Conservation (phyloP, 2,113 vertebrate species). For the Eulacestoma nigropectus region DNA sequence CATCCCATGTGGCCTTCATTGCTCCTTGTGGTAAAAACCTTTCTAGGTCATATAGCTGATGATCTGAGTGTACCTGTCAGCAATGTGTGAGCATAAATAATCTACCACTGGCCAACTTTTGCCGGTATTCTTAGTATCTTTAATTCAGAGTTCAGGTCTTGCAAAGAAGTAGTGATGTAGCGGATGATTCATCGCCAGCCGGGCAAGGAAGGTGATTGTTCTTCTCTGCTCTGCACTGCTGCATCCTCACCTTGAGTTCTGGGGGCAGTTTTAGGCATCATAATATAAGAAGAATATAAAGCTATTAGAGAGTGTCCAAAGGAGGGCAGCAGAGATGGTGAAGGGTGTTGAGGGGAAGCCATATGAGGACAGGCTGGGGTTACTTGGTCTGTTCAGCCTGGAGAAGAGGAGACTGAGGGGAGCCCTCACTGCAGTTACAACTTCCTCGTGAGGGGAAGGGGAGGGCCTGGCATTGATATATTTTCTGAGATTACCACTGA, state of each 20-base stretch:
- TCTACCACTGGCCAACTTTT: neutral
- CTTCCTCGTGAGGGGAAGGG: accelerated
- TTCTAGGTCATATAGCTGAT: neutral
- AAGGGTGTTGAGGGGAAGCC: neutral
- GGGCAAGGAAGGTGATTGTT: neutral
- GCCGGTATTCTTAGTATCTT: neutral
- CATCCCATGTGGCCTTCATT: neutral
- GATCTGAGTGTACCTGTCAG: neutral
- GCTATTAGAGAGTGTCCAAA: neutral
- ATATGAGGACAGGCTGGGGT: neutral
- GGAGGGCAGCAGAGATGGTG: neutral
- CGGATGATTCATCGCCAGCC: neutral
- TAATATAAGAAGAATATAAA: neutral
- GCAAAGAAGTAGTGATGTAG: neutral
- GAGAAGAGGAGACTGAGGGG: neutral
- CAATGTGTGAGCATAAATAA: neutral
- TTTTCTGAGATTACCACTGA: neutral
- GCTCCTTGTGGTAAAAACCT: neutral
- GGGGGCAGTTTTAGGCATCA: neutral
- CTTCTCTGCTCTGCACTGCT: neutral
- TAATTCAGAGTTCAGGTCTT: neutral
- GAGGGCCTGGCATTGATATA: neutral
- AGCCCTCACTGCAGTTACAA: neutral
- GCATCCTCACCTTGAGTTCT: neutral
- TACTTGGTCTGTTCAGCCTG: neutral